Percentiles rank a stretch among this genome's conserved stretches.
phyloP scores from a whole-genome alignment of 2,113 vertebrate genomes.

The Dunckerocampus dactyliophorus region DNA sequence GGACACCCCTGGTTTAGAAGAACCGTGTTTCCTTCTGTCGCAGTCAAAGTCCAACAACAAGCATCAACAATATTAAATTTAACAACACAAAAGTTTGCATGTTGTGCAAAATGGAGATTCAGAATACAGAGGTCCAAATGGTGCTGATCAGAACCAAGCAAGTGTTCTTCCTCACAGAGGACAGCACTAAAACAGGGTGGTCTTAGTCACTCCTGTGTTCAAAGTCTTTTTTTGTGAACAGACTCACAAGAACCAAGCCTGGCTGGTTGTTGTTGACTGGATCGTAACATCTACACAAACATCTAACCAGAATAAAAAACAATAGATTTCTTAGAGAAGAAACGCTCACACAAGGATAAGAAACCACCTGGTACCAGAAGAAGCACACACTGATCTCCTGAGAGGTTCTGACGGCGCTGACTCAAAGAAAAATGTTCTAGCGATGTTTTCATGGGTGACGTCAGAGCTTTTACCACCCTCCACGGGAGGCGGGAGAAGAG shows the following conservation, averaged over 20 bases:
- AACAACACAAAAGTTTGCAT: no score
- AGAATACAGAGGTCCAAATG: neutral
- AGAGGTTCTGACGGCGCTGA: neutral
- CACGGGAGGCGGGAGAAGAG: neutral
- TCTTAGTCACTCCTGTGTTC: no score
- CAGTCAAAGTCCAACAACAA: neutral
- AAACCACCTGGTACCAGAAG: neutral
- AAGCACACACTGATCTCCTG: neutral
- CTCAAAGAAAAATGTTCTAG: no score
- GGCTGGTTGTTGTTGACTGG: neutral
- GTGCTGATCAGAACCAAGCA: neutral
- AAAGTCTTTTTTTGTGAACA: no score
- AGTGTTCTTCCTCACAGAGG: conserved; percentile 68
- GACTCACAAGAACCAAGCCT: no score
- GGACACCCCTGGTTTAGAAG: no score
- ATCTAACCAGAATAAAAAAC: neutral
- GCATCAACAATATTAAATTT: neutral
- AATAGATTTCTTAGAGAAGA: neutral
- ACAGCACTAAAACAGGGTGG: conserved; percentile 34
- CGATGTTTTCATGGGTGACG: no score
- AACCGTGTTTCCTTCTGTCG: neutral
- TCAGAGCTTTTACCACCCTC: no score
- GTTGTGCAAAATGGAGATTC: no score
- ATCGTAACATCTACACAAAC: neutral
- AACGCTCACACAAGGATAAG: no score